Evolutionary conservation across 2,113 vertebrate species (phyloP), one percentile per base, ranked within the genome.

Genomic region (Corythornis vintsioides): DNA sequence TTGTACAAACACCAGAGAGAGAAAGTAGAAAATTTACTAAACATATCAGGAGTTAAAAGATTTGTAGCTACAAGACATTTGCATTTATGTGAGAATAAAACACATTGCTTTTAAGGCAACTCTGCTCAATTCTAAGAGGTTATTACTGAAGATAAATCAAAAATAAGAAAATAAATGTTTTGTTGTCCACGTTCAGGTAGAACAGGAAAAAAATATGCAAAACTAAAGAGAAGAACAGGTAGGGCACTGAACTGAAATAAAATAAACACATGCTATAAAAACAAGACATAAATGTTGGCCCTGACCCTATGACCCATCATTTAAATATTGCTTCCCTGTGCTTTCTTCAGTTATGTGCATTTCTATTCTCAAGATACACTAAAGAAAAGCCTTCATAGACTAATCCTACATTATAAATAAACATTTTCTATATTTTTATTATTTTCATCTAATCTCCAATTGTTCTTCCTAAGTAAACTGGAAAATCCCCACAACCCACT

Each of bases 191-290:
- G 75, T 83, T 88, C 19, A 53, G 6, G 3, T 8, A 48, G 6
- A 47, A 47, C 3, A 53, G 17, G 18, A 82, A 71, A 14, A 74
- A 82, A 80, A 63, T 18, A 17, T n/a, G 6, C 21, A 72, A 81
- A 71, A 75, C 1, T 14, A 50, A 35, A 48, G 22, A 3, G 3
- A 5, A 7, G 7, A 60, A 15, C 10, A 26, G 74, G 66, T 6
- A 52, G 10, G 82, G 3, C 8, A 69, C 38, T 18, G 13, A 86
- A 61, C 8, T 8, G 25, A 75, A 88, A 6, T 20, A 88, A 76
- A 92, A 48, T 0, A 10, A 40, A 40, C 2, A 0, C 10, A 45
- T 9, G 1, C 8, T 69, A 4, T 56, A 56, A 80, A 48, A 26
- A 6, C 11, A 35, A 15, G 48, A 45, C 22, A 40, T 33, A 10